Evolutionary conservation across 2,113 vertebrate genomes (phyloP), one percentile per base, ranked within the genome.

Genomic region (Amblyornis subalaris): DNA sequence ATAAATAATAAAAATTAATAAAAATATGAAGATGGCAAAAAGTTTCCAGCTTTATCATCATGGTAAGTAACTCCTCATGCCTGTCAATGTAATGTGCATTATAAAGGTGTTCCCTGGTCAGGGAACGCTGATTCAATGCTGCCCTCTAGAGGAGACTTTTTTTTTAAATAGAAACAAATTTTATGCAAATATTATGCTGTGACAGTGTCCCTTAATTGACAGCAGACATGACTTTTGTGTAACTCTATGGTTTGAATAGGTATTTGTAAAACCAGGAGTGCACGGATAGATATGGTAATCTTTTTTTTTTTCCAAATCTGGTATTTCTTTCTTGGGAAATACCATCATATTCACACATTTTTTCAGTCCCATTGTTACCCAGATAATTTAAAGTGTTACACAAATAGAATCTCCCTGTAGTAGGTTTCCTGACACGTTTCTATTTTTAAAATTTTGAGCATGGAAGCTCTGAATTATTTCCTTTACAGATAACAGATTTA

Each of bases 261-360:
- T 54, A 19, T 6, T 50, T 64, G 36, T 81, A 65, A 44, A 89
- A 58, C 9, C 6, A 61, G 33, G 14, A 65, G 45, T 6, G 2
- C 12, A 9, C 0, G 51, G 13, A 40, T 4, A 71, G 28, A 79
- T 79, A 24, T 2, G 28, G 21, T 3, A 16, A 8, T 5, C 25
- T 57, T 42, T 40, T 66, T 70, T 85, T 62, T 29, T n/a, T n/a
- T n/a, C 48, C 5, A 51, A 73, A 51, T 45, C 21, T 79, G 24
- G 3, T 62, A 42, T 51, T 69, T 75, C 8, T 66, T 55, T 77
- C 23, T 81, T 67, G 38, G 79, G 47, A 65, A 85, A 66, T 42
- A 38, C 10, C 13, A 50, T 22, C 7, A 4, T 33, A 22, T 16
- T 66, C 35, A 80, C 2, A 10, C 0, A 0, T 9, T 35, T 89